Percentiles rank a stretch among this genome's conserved stretches.
Evolutionary conservation across 2,113 vertebrate genomes (phyloP).

Genomic region (Eptatretus burgeri): DNA sequence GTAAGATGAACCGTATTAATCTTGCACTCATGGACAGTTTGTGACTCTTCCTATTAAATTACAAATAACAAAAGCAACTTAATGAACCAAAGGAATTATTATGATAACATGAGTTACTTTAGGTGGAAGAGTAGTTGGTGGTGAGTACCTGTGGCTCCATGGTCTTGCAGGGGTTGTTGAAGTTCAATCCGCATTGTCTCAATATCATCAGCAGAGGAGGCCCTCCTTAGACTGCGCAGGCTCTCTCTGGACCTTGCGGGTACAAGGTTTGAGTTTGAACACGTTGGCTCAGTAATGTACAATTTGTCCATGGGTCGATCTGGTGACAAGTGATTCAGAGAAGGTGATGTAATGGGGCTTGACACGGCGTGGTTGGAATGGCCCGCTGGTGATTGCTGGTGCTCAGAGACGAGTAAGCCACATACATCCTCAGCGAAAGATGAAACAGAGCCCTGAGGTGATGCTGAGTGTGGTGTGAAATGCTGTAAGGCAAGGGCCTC

Average conservation of each 20-base stretch:
- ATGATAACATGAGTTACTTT: too few species aligned
- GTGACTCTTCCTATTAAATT: too few species aligned
- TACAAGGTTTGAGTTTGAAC: slow-evolving; percentile 39
- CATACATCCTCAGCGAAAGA: slow-evolving; percentile 51
- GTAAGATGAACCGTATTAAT: too few species aligned
- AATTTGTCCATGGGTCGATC: slow-evolving; percentile 1
- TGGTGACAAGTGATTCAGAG: neutral
- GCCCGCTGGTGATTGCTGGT: neutral
- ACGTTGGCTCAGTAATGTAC: slow-evolving; percentile 25
- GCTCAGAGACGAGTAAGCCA: slow-evolving; percentile 17
- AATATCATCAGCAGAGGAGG: slow-evolving; percentile 81
- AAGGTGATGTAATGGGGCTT: neutral
- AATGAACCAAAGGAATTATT: too few species aligned
- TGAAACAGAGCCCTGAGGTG: slow-evolving; percentile 27
- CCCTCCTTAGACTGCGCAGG: slow-evolving; percentile 56
- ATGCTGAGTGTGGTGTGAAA: slow-evolving; percentile 22
- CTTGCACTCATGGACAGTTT: too few species aligned
- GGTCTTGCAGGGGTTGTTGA: slow-evolving; percentile 16
- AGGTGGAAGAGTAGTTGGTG: too few species aligned
- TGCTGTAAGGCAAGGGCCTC: slow-evolving; percentile 44
- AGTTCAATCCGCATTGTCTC: slow-evolving; percentile 51
- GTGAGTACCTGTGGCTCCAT: slow-evolving; percentile 1
- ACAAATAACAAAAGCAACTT: too few species aligned
- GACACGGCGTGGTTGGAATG: neutral
- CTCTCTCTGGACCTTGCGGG: slow-evolving; percentile 60